phyloP scores from a whole-genome alignment of 2,888 invertebrate genomes.

The Amiota mariae region DNA sequence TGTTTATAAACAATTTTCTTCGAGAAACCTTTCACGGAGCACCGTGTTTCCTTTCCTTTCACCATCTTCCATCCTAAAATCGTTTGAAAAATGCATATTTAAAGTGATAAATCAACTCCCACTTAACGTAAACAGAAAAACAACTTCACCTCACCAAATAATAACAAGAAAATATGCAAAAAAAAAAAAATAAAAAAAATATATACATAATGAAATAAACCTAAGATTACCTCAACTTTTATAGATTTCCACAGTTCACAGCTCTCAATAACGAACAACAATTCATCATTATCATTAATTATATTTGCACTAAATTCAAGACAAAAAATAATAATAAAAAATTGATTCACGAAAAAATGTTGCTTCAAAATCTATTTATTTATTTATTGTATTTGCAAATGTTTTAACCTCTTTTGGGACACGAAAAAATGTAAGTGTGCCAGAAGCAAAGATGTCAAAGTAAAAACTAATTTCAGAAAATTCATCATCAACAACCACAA shows the following conservation, averaged over 20 bases:
- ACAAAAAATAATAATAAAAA: constrained; percentile 53
- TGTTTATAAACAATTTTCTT: constrained; percentile 55
- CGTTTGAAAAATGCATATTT: constrained; percentile 19
- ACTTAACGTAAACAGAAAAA: constrained; percentile 26
- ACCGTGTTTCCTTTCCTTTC: background rate
- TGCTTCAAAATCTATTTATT: constrained; percentile 50
- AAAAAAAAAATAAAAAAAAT: background rate
- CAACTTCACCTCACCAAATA: constrained; percentile 21
- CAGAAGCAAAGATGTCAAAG: constrained; percentile 43
- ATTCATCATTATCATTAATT: constrained; percentile 66
- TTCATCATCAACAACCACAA: constrained; percentile 19
- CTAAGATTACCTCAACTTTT: background rate
- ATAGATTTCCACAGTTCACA: background rate
- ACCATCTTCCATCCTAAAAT: constrained; percentile 8
- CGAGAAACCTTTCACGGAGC: constrained; percentile 59
- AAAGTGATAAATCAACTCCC: constrained; percentile 61
- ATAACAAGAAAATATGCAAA: constrained; percentile 30
- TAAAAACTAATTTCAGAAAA: constrained; percentile 10
- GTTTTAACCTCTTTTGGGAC: background rate
- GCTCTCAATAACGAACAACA: constrained; percentile 49
- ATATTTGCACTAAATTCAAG: constrained; percentile 56
- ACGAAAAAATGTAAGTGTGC: constrained; percentile 18
- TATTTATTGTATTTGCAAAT: constrained; percentile 44
- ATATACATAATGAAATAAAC: no score
- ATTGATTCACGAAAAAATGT: constrained; percentile 45